Evolutionary conservation across 2,888 invertebrate species (phyloP), one percentile per base, ranked within the genome.

Genomic region (Phrixothrix hirtus): DNA sequence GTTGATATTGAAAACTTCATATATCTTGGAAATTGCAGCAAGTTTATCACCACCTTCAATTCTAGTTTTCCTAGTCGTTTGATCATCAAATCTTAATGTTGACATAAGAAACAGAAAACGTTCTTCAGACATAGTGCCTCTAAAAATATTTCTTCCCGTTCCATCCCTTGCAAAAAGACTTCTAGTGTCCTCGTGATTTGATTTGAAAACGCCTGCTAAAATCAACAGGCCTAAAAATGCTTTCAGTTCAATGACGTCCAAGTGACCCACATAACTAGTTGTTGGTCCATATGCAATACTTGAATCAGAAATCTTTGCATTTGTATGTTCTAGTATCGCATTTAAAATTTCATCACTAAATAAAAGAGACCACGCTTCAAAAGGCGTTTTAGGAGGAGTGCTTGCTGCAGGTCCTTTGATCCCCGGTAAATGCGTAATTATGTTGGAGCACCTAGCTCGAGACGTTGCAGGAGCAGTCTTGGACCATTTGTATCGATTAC

Each of bases 101-200:
- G 44, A 25, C 5, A 13, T 2, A 6, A 32, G 14, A 32, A 32
- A 32, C 13, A 10, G n/a, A 41, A 41, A 29, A 27, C 41, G 41
- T 27, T 41, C 27, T 29, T 41, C 13, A 14, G 30, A 30, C 41
- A 41, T 41, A 29, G 15, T 15, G 29, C 30, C 41, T 14, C 16
- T 45, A 29, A 21, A 36, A 27, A 45, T 45, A 26, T 36, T 13
- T 34, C 36, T 35, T 14, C 35, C 26, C 5, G 26, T 45, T 4
- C 36, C 36, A 35, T 45, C 45, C 16, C 27, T 27, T 45, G 35
- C 36, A 29, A 27, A 45, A 35, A 45, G 36, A 16, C 29, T 26
- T 45, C 45, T 27, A 9, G 16, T 15, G 16, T 36, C 27, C 36
- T 45, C 45, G n/a, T 45, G 27, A 15, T 38, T 37, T 21, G 12